Percentiles rank a stretch among this genome's conserved stretches.
These are phyloP conservation scores for Xyliphius kryptos DNA, from an alignment of 2,113 vertebrate species.

Conservation along the genomic window DNA sequence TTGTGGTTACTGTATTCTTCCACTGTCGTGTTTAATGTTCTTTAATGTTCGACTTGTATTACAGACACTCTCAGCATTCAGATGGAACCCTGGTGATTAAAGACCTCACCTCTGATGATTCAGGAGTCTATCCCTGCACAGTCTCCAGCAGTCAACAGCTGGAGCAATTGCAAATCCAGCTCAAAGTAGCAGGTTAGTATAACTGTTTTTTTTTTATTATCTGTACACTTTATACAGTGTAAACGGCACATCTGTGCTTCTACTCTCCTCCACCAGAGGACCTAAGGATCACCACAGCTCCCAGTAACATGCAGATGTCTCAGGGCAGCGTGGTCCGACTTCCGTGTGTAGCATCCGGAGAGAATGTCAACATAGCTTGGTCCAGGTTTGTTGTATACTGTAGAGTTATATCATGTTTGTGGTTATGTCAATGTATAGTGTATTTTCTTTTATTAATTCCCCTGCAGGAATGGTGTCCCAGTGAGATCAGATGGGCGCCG, in stretches of 20 bases:
- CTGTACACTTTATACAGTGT: not conserved
- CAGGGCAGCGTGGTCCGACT: slow-evolving; percentile 78
- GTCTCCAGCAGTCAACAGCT: slow-evolving; percentile 68
- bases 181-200: slow-evolving; percentile 79
- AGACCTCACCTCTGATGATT: slow-evolving; percentile 64
- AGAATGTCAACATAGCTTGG: slow-evolving; percentile 82
- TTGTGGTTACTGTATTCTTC: no score
- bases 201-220: no score
- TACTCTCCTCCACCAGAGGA: slow-evolving; percentile 59
- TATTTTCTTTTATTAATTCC: not conserved
- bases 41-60: no score
- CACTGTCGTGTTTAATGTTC: no score
- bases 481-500: slow-evolving; percentile 69
- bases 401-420: no score
- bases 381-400: no score
- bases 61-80: slow-evolving; percentile 67
- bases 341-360: slow-evolving; percentile 76
- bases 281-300: slow-evolving; percentile 80
- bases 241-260: slow-evolving; percentile 3
- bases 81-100: slow-evolving; percentile 78
- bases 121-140: slow-evolving; percentile 76
- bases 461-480: slow-evolving; percentile 78
- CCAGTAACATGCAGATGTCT: slow-evolving; percentile 64
- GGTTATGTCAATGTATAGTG: no score
- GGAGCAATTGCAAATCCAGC: slow-evolving; percentile 75